Evolutionary conservation across 2,113 vertebrate genomes (phyloP).

Genomic region (Neolamprologus brichardi): DNA sequence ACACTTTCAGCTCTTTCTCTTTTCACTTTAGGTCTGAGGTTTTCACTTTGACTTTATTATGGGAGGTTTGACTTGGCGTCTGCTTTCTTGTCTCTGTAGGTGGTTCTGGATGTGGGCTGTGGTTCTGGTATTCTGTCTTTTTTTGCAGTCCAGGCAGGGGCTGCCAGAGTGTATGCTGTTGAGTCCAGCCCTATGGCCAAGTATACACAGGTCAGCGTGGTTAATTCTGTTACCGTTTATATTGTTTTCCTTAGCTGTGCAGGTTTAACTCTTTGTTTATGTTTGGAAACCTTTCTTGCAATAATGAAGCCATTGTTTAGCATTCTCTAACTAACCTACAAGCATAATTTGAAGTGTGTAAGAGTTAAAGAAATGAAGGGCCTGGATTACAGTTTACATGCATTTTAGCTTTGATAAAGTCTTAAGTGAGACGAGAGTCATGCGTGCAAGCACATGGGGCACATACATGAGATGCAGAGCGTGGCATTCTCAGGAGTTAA

Average conservation of each 20-base stretch:
- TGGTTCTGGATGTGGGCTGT: constrained; percentile 77
- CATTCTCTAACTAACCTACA: background rate
- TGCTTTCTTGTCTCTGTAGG: constrained; percentile 48
- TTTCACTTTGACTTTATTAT: background rate
- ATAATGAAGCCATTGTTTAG: background rate
- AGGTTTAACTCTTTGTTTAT: background rate
- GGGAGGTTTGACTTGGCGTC: background rate
- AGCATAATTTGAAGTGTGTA: background rate
- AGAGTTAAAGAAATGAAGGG: background rate
- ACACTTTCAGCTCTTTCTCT: background rate
- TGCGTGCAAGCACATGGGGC: background rate
- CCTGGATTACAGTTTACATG: background rate
- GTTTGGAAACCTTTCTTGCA: background rate
- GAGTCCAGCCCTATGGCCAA: constrained; percentile 71
- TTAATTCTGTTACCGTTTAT: background rate
- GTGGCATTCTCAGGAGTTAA: constrained; percentile 65
- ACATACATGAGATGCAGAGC: constrained; percentile 42
- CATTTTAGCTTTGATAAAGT: background rate
- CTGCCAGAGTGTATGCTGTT: constrained; percentile 72
- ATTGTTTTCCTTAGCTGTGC: background rate
- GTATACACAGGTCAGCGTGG: constrained; percentile 64
- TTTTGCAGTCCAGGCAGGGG: constrained; percentile 77
- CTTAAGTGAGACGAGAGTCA: background rate
- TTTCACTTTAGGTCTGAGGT: background rate
- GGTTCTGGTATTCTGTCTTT: constrained; percentile 79